Base-by-base conservation (phyloP, 30 jellyfish, hydroid and myxozoan species). In the Aurelia sp. region DNA sequence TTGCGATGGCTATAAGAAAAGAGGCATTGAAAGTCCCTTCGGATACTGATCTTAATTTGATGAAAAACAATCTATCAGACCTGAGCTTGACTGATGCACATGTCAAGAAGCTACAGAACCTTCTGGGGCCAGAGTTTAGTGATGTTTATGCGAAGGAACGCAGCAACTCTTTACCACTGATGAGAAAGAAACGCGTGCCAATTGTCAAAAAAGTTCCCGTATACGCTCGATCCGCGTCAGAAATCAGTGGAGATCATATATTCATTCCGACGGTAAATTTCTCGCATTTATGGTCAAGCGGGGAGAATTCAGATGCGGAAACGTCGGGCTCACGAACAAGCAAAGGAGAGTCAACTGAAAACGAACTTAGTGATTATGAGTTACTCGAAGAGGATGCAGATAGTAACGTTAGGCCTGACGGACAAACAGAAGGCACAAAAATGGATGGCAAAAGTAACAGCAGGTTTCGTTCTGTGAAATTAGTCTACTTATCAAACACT, bases 81-180 rank as follows among this genome's bases (percentile, higher is more conserved):
- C 22, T 44, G 19, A 35, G 62, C 31, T 44, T 84, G 40, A 22
- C 81, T 19, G 86, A 47, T 8, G 20, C 50, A 13, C 86, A 72
- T 22, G 65, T 76, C 31, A 55, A 47, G 78, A 84, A 84, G 40
- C 76, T 84, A 6, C 75, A 84, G 40, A 72, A 65, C 23, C 73
- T 84, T 13, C 76, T 84, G 3, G 93, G 93, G 59, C 80, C 81
- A 11, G 93, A 84, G 33, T 84, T 84, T 74, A 55, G 67, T 30
- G 75, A 63, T 13, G 37, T 41, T 51, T 84, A 84, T 23, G 72
- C 59, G 18, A 72, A 53, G 65, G 47, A 84, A 10, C 70, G 93
- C 6, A 71, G 93, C 64, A 72, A 44, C 3, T 84, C 93, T 3
- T 19, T 84, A 71, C 93, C 93, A 5, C 60, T 84, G 33, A 71